Percentiles rank a stretch among this genome's conserved stretches.
phyloP scores from a whole-genome alignment of 2,888 invertebrate genomes.

The Cartodere bifasciata region DNA sequence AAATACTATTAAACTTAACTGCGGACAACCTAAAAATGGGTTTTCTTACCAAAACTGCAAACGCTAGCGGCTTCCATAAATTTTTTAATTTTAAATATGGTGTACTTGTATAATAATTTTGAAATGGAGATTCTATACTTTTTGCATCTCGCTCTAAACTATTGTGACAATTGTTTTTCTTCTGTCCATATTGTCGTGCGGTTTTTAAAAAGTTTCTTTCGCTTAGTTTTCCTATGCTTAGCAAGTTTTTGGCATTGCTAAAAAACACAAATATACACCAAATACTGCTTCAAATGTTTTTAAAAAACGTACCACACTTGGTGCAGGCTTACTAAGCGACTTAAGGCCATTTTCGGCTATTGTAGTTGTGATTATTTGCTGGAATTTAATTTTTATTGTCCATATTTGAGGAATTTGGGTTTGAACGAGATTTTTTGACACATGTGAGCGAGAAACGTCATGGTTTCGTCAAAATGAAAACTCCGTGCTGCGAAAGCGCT shows the following conservation, averaged over 20 bases:
- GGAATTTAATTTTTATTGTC: background rate
- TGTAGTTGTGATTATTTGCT: background rate
- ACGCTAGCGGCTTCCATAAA: conserved; percentile 49
- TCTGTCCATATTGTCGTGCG: too few relatives aligned
- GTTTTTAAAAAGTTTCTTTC: conserved; percentile 14
- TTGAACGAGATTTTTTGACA: background rate
- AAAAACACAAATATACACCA: background rate
- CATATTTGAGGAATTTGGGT: background rate
- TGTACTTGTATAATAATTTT: conserved; percentile 34
- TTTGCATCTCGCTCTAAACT: conserved; percentile 21
- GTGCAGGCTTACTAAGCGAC: conserved; percentile 23
- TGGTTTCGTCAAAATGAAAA: too few relatives aligned
- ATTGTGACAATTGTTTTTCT: conserved; percentile 14
- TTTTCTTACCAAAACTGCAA: conserved; percentile 51
- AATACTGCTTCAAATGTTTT: conserved; percentile 1
- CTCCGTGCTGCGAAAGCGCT: too few relatives aligned
- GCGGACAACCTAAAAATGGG: conserved; percentile 7
- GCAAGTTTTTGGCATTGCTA: background rate
- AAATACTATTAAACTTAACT: conserved; percentile 13
- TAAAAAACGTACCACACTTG: conserved; percentile 21
- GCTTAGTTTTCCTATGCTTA: conserved; percentile 3
- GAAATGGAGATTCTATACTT: conserved; percentile 32
- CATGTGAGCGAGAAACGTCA: background rate
- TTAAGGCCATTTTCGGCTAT: conserved; percentile 23
- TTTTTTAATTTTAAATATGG: conserved; percentile 35